Evolutionary conservation across 2,113 vertebrate genomes (phyloP).

Genomic region (Promerops cafer): DNA sequence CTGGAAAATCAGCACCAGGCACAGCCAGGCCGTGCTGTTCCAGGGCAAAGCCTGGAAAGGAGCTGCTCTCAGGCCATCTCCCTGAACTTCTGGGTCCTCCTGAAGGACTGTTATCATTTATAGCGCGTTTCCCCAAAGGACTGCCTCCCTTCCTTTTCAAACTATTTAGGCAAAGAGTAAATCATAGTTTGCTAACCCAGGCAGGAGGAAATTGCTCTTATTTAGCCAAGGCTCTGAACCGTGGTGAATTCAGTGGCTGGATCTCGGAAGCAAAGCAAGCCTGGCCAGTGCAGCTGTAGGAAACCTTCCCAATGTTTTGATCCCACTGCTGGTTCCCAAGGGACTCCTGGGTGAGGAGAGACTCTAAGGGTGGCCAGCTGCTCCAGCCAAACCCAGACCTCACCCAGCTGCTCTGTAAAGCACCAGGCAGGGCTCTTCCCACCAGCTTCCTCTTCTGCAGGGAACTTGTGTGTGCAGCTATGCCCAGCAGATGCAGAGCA

Average conservation of each 20-base stretch:
- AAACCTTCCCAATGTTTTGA: background rate
- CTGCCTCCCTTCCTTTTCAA: background rate
- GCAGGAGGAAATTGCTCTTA: background rate
- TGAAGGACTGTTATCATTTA: fast-evolving
- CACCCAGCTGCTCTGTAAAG: background rate
- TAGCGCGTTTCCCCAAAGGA: background rate
- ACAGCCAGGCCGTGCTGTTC: background rate
- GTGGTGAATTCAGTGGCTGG: background rate
- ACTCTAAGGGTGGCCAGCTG: too few species aligned
- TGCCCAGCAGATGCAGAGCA: background rate
- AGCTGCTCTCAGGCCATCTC: background rate
- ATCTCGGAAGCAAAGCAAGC: background rate
- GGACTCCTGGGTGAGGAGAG: background rate
- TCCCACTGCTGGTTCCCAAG: background rate
- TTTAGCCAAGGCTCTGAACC: background rate
- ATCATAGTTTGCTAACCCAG: background rate
- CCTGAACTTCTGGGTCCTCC: background rate
- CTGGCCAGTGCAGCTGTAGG: background rate
- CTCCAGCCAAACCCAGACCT: background rate
- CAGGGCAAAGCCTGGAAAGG: background rate
- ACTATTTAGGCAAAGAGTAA: background rate
- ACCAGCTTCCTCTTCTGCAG: background rate
- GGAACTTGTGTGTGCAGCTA: background rate
- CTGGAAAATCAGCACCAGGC: background rate
- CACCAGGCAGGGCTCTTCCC: background rate